Evolutionary conservation across 1,140 invertebrate genomes (phyloP).

Genomic region (Monomorium pharaonis): DNA sequence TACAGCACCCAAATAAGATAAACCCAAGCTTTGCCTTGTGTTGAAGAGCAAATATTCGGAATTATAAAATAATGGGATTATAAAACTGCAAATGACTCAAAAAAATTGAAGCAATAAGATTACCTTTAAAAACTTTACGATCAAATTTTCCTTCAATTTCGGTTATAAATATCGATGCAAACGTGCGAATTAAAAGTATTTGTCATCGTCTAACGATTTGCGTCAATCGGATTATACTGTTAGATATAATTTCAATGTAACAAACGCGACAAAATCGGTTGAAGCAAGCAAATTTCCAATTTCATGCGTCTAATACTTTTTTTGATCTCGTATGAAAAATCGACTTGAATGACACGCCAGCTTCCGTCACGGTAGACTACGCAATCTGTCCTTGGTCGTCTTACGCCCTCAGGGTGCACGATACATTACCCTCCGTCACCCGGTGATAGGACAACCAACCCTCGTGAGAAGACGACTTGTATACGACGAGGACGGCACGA

Average conservation of each 20-base stretch:
- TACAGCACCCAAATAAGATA: not conserved
- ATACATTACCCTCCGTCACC: slow-evolving; percentile 25
- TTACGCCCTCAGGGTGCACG: not conserved
- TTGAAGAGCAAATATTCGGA: not conserved
- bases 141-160: not conserved
- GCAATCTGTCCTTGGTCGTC: slow-evolving; percentile 54
- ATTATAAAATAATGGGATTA: too few species aligned
- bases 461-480: not conserved
- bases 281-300: slow-evolving; percentile 24
- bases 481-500: not conserved
- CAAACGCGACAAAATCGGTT: not conserved
- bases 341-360: not conserved
- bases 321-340: not conserved
- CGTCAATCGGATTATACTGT: not conserved
- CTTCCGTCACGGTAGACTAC: slow-evolving; percentile 1
- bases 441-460: not conserved
- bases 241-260: not conserved
- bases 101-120: not conserved
- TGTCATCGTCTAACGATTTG: not conserved
- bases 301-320: slow-evolving; percentile 8
- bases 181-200: not conserved
- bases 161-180: not conserved
- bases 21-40: not conserved
- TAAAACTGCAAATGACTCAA: slow-evolving; percentile 16
- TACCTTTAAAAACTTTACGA: not conserved